These are phyloP conservation scores for Drosophila dunni DNA, from an alignment of 1,140 invertebrate species.

Conservation along the genomic window DNA sequence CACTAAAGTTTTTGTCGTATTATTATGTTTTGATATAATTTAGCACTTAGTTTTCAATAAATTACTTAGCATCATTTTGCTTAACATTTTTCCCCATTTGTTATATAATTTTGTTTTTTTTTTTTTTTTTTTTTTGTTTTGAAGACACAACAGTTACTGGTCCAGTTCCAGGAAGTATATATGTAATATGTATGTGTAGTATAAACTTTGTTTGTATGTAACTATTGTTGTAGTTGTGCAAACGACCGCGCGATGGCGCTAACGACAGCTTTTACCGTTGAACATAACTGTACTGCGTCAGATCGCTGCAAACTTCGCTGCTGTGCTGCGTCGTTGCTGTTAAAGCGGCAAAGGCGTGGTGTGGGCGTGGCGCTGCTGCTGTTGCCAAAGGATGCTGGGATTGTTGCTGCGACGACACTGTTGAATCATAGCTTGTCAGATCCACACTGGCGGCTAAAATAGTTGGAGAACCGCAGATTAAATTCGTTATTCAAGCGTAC, in stretches of 20 bases:
- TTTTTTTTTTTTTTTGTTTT: slow-evolving; percentile 57
- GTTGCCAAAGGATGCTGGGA: slow-evolving; percentile 20
- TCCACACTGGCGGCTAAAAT: slow-evolving; percentile 50
- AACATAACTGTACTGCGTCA: slow-evolving; percentile 68
- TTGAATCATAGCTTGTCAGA: slow-evolving; percentile 52
- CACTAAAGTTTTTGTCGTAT: slow-evolving; percentile 54
- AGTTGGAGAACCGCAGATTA: neutral
- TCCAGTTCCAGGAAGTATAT: slow-evolving; percentile 84
- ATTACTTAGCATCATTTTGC: slow-evolving; percentile 31
- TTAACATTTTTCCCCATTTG: slow-evolving; percentile 44
- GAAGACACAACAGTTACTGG: slow-evolving; percentile 85
- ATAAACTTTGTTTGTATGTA: slow-evolving; percentile 15
- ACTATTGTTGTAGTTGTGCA: slow-evolving; percentile 23
- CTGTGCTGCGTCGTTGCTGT: slow-evolving; percentile 48
- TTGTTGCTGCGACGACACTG: slow-evolving; percentile 29
- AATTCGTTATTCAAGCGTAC: neutral
- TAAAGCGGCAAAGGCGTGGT: slow-evolving; percentile 68
- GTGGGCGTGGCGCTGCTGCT: slow-evolving; percentile 48
- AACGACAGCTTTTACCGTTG: slow-evolving; percentile 59
- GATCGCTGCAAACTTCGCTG: slow-evolving; percentile 63
- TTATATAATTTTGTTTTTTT: slow-evolving; percentile 58
- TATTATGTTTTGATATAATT: slow-evolving; percentile 48
- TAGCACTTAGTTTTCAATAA: slow-evolving; percentile 79
- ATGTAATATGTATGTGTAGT: slow-evolving; percentile 32
- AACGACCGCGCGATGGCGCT: slow-evolving; percentile 12